Percentiles rank a stretch among this genome's conserved stretches.
phyloP scores from a whole-genome alignment of 2,113 vertebrate genomes.

The Struthidea cinerea region DNA sequence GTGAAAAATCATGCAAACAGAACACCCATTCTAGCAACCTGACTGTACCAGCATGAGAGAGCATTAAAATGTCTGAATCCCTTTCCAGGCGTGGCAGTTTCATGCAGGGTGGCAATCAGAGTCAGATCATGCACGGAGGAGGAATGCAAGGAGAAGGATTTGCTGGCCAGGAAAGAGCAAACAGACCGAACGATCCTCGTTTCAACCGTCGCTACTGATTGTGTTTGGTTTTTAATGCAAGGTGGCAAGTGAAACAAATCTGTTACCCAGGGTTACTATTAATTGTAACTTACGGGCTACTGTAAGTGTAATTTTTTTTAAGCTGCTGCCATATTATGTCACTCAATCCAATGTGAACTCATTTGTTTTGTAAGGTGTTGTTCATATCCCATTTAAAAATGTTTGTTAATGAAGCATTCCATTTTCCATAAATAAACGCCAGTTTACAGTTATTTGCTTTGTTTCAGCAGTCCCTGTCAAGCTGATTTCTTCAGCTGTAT shows the following conservation, averaged over 20 bases:
- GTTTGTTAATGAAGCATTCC: slow-evolving; percentile 68
- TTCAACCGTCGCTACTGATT: slow-evolving; percentile 78
- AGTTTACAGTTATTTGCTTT: slow-evolving; percentile 22
- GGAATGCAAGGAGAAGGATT: slow-evolving; percentile 86
- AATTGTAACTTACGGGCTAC: slow-evolving; percentile 52
- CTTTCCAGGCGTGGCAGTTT: slow-evolving; percentile 81
- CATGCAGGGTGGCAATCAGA: slow-evolving; percentile 83
- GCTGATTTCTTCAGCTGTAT: not conserved
- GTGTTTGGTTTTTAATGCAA: slow-evolving; percentile 47
- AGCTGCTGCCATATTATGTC: slow-evolving; percentile 74
- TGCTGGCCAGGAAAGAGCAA: slow-evolving; percentile 76
- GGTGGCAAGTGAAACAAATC: slow-evolving; percentile 27
- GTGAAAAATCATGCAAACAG: not conserved
- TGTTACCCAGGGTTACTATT: slow-evolving; percentile 55
- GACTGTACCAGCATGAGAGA: not conserved
- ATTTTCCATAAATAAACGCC: slow-evolving; percentile 62
- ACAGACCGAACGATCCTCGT: slow-evolving; percentile 70
- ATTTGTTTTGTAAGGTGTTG: slow-evolving; percentile 74
- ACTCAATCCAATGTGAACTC: slow-evolving; percentile 73
- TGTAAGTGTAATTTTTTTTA: slow-evolving; percentile 70
- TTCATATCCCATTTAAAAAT: slow-evolving; percentile 53
- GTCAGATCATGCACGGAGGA: slow-evolving; percentile 84
- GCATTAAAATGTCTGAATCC: not conserved
- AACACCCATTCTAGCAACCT: not conserved
- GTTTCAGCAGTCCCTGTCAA: not conserved